Percentiles rank a stretch among this genome's conserved stretches.
These are phyloP conservation scores for Caenorhabditis drosophilae DNA, from an alignment of 2,888 invertebrate species.

Conservation along the genomic window DNA sequence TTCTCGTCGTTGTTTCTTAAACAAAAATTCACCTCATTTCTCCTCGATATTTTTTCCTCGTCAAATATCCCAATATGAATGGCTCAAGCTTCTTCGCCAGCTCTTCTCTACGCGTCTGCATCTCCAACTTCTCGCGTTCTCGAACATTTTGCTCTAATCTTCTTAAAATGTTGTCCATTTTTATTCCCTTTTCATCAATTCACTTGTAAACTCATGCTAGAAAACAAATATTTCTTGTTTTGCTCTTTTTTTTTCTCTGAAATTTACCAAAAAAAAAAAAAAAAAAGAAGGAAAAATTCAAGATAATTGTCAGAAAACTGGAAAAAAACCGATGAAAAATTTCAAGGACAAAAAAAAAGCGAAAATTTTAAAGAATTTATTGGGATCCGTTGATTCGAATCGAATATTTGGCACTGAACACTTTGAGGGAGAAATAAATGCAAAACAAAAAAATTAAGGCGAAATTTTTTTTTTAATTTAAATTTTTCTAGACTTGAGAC, in stretches of 20 bases:
- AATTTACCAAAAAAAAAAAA: too few species aligned
- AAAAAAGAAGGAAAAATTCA: too few species aligned
- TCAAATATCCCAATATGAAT: constrained; percentile 33
- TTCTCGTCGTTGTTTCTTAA: constrained; percentile 6
- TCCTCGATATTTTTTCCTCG: constrained; percentile 28
- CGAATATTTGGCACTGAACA: too few species aligned
- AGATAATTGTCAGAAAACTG: too few species aligned
- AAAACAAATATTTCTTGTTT: too few species aligned
- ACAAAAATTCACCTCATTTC: constrained; percentile 13
- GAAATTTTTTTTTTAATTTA: not conserved
- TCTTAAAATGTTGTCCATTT: constrained; percentile 33
- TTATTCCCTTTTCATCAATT: not conserved
- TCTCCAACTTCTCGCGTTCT: constrained; percentile 41
- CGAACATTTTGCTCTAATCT: constrained; percentile 45
- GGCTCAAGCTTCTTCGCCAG: constrained; percentile 38
- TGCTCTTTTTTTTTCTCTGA: too few species aligned
- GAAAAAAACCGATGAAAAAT: too few species aligned
- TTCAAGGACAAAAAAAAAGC: too few species aligned
- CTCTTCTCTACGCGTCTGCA: constrained; percentile 16
- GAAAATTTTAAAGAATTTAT: too few species aligned
- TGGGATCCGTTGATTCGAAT: too few species aligned
- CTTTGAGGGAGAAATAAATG: too few species aligned
- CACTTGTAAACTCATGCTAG: constrained; percentile 12
- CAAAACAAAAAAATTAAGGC: too few species aligned
- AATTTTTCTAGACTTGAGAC: constrained; percentile 33